phyloP scores from a whole-genome alignment of 2,888 invertebrate genomes.

The Drosophila mimetica region DNA sequence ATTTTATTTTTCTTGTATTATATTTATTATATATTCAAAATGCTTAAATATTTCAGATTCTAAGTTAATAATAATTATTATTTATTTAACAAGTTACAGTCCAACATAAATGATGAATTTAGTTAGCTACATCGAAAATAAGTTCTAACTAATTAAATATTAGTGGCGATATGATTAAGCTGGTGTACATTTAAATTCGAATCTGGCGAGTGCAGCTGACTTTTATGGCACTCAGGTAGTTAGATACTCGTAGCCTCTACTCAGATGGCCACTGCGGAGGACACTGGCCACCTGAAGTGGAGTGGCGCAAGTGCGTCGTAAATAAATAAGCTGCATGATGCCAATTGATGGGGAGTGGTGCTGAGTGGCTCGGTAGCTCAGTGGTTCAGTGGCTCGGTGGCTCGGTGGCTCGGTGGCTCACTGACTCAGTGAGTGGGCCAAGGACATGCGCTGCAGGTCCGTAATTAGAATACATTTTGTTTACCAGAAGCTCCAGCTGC shows the following conservation, averaged over 20 bases:
- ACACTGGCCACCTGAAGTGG: slow-evolving; percentile 27
- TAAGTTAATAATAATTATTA: too few relatives aligned
- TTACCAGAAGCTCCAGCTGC: slow-evolving; percentile 36
- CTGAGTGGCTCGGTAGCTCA: slow-evolving; percentile 9
- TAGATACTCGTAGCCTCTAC: not conserved
- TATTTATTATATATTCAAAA: too few relatives aligned
- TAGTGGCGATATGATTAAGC: not conserved
- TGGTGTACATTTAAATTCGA: not conserved
- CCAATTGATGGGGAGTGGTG: slow-evolving; percentile 42
- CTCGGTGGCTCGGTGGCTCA: too few relatives aligned
- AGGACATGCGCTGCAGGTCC: slow-evolving; percentile 15
- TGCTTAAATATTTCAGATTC: too few relatives aligned
- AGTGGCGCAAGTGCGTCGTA: slow-evolving; percentile 41
- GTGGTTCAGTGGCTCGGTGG: slow-evolving; percentile 7
- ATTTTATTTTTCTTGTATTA: too few relatives aligned
- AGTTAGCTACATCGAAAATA: too few relatives aligned
- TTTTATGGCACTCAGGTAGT: slow-evolving; percentile 1
- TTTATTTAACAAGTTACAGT: too few relatives aligned
- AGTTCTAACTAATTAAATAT: too few relatives aligned
- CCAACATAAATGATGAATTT: too few relatives aligned
- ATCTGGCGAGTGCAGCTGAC: not conserved
- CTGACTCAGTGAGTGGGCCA: slow-evolving; percentile 9
- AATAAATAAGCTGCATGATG: slow-evolving; percentile 47
- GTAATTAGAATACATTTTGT: slow-evolving; percentile 46
- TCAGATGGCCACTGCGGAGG: too few relatives aligned